Base-by-base conservation (phyloP, 2,113 vertebrate genomes). In the Chionodraco myersi region DNA sequence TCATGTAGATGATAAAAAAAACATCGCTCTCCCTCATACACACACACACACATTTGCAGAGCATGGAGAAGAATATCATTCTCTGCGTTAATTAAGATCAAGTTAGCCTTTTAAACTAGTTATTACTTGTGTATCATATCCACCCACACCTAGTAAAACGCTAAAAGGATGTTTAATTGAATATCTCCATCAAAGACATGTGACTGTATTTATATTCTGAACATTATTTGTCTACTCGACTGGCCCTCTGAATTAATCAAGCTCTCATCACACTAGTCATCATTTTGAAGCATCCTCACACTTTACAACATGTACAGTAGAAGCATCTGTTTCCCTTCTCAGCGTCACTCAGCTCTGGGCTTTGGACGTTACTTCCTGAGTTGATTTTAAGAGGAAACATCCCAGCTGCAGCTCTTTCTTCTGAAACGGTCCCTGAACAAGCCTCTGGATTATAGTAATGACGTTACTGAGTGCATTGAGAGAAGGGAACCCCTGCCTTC, bases 401-500 rank as follows among this genome's bases (percentile, higher is more conserved):
- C 74, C 72, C 88, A 88, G 86, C 80, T 86, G 89, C 81, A 72
- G 83, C 82, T 68, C 49, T 71, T 56, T 75, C 83, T 82, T 84
- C 86, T 76, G 15, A 89, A 88, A 79, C 44, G 16, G 72, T 72
- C 61, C 54, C 80, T 51, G 69, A 85, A 88, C 83, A 83, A 80
- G 86, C 76, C 71, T 64, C 63, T 80, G 84, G 77, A 83, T 90
- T 83, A 80, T 44, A 64, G 62, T 85, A 80, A 86, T 75, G 76
- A 82, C 79, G 82, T 83, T 77, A 72, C 67, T 68, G 71, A 84
- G 78, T 75, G 73, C 82, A 53, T 81, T 88, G 59, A 79, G 76
- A 71, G 79, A 88, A 83, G 88, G 90, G 86, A 90, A 87, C 62
- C 80, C 90, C 87, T 82, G 82, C 80, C 79, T 91, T 64, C 16